Evolutionary conservation across 2,113 vertebrate genomes (phyloP), one percentile per base, ranked within the genome.

Genomic region (Hyaena hyaena): DNA sequence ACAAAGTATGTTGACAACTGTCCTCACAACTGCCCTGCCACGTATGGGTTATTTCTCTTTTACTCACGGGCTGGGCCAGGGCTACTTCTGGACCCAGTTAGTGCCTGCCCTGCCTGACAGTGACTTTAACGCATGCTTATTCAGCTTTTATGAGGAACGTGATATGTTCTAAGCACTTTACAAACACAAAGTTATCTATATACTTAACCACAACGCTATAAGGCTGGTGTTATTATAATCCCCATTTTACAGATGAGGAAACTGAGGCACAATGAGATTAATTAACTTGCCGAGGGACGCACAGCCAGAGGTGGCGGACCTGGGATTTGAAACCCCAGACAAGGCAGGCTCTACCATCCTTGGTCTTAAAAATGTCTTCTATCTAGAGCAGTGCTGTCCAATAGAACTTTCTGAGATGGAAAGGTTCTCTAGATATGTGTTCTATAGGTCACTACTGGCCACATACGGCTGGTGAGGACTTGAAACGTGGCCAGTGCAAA

Each of bases 241-340:
- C 48, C 48, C 50, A 76, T 53, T 86, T 95, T 87, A 93, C 48
- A 92, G 24, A 96, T 93, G 17, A 83, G 83, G 97, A 96, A 96
- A 95, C 95, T 97, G 97, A 98, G 90, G 90, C 94, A 83, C 94
- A 95, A 82, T 87, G 79, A 63, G 31, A 26, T 95, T 81, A 88
- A 93, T 90, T 90, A 87, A 82, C 58, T 28, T 90, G 69, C n/a
- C 85, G 15, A 45, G 88, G 74, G 83, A 82, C 74, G 63, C 48
- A 92, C 45, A 96, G 88, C 73, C 53, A 23, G 74, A 80, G 68
- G 35, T 19, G n/a, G 65, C 35, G 3, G 50, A 66, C 14, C 14
- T 23, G 12, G 31, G 11, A 55, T 85, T 86, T 83, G 33, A 85
- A 91, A 39, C 61, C 4, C 28, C 43, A 79, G 35, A 55, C 53